Evolutionary conservation across 2,797 vertebrate genomes (phyloP), one percentile per base, ranked within the genome.

Genomic region (Amphiprion clarkii): DNA sequence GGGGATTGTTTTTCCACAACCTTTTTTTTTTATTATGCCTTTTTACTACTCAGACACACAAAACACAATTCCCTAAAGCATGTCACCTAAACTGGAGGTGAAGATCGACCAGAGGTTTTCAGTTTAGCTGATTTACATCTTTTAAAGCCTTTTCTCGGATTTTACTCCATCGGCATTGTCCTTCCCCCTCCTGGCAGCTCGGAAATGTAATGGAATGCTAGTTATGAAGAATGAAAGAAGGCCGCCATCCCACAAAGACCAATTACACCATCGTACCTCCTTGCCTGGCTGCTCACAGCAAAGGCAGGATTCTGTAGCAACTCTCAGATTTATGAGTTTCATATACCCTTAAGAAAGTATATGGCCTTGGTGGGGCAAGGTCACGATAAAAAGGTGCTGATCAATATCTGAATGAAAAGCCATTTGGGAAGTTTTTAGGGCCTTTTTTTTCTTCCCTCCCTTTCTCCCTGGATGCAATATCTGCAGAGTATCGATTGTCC

Each of bases 381-480:
- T 97, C 96, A 96, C 82, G 92, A 96, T 93, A 94, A 96, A 91
- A 85, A 73, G 94, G 88, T 90, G 92, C 93, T 96, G 96, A 98
- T 98, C 95, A 80, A 96, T 98, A 98, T 97, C 96, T 95, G 93
- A 95, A 94, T 90, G 92, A 95, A 96, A 96, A 97, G 96, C 96
- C 94, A 96, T 98, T 97, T 90, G 96, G 93, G 95, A 98, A 97
- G 96, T 97, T 97, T 96, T 96, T 93, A 93, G 95, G 95, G 95
- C 92, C 82, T 72, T 88, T 81, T 78, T 33, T 49, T 51, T 7
- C 44, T 5, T 17, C 16, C 62, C 54, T 10, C 76, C 76, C 71
- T 71, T 83, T 86, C 96, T 96, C 93, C 91, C 91, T 91, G 94
- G 95, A 94, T 93, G 94, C 95, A 96, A 95, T 98, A 98, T 98